Conservation (phyloP, 2,797 vertebrate species). For the Sphenodon punctatus region DNA sequence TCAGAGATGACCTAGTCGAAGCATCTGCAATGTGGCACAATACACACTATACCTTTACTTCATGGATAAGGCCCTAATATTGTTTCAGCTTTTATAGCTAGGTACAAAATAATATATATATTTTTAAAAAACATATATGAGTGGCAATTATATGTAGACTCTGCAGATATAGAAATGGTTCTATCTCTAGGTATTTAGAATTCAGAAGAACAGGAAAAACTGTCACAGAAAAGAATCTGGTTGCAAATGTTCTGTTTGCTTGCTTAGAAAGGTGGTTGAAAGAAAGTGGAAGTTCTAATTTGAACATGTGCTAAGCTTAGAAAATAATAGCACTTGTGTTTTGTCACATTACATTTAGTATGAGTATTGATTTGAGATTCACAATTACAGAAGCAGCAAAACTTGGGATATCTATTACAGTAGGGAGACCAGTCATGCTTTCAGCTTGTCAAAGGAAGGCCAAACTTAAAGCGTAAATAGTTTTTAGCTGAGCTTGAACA, state of each 20-base stretch:
- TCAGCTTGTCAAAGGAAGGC: background rate
- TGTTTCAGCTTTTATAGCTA: no score
- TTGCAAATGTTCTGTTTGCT: background rate
- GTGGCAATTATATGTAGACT: no score
- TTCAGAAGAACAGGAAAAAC: background rate
- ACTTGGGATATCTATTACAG: background rate
- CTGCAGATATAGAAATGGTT: background rate
- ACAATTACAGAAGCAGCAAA: background rate
- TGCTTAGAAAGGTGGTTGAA: background rate
- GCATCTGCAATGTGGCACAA: no score
- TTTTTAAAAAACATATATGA: no score
- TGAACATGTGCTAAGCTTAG: background rate
- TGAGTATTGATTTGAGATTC: background rate
- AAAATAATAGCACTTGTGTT: background rate
- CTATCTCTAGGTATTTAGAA: background rate
- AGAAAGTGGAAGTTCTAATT: no score
- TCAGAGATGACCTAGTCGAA: no score
- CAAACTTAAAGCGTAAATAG: background rate
- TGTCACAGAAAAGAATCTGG: background rate
- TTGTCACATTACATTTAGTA: background rate
- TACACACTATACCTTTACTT: no score
- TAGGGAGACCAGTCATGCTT: background rate
- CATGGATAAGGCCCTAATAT: no score
- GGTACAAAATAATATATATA: no score
- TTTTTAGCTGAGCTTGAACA: rapidly evolving